phyloP scores from a whole-genome alignment of 2,797 vertebrate genomes.

The Chelon auratus region DNA sequence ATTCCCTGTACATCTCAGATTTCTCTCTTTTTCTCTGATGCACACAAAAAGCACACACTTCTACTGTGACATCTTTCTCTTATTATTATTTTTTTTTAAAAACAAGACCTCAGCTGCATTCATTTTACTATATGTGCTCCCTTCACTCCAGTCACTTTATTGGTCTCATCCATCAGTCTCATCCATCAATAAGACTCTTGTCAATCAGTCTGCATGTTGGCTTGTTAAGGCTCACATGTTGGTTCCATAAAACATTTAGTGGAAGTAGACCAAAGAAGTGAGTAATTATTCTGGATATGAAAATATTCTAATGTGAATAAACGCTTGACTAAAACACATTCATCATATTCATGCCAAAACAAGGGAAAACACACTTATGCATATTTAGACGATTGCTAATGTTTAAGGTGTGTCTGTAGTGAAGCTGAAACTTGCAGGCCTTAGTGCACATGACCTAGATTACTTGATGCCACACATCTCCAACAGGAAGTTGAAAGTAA shows the following conservation, averaged over 20 bases:
- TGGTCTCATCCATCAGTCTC: slow-evolving; percentile 10
- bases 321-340: background rate
- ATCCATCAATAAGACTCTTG: slow-evolving; percentile 9
- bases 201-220: slow-evolving; percentile 24
- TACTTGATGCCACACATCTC: slow-evolving; percentile 45
- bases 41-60: slow-evolving; percentile 29
- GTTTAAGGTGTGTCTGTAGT: slow-evolving; percentile 38
- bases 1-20: slow-evolving; percentile 22
- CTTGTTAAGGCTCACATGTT: slow-evolving; percentile 9
- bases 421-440: slow-evolving; percentile 16
- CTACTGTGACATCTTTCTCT: slow-evolving; percentile 29
- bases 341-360: background rate
- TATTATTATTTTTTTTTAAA: background rate
- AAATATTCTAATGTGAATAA: background rate
- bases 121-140: slow-evolving; percentile 23
- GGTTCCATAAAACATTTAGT: slow-evolving; percentile 8
- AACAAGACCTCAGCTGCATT: slow-evolving; percentile 13
- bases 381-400: slow-evolving; percentile 18
- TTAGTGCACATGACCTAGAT: slow-evolving; percentile 65
- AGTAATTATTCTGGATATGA: background rate
- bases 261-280: slow-evolving; percentile 7
- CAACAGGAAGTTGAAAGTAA: slow-evolving; percentile 55
- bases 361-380: slow-evolving; percentile 12
- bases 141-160: background rate
- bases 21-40: slow-evolving; percentile 26